Evolutionary conservation across 2,888 invertebrate species (phyloP), one percentile per base, ranked within the genome.

Genomic region (Lasioglossum figueresi): DNA sequence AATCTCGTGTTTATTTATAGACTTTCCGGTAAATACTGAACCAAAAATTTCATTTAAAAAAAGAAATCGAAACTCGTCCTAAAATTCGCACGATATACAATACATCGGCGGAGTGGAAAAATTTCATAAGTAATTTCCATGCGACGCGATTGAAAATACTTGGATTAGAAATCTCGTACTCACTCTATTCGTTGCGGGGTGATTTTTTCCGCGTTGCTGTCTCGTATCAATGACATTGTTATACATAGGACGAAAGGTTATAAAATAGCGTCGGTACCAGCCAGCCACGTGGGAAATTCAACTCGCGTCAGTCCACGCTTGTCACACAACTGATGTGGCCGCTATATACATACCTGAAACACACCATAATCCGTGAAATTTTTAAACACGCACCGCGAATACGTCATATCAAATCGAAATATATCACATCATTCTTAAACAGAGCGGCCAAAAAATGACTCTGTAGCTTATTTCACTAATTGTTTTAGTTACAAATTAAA

Each of bases 271-370:
- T 74, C 37, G 27, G 34, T 43, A 40, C 43, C 5, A 23, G 76
- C n/a, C 10, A 68, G 85, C 74, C 80, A 76, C 78, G 66, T 80
- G 76, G 85, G 63, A 84, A 85, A 85, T 85, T 74, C 85, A 34
- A 73, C 71, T 84, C 66, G 75, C 40, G 84, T 79, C 84, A 79
- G 79, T 79, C 72, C 66, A 68, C 72, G 85, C 52, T 71, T 84
- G 84, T 84, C 79, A 66, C 75, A 48, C 75, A 31, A 43, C 45
- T 76, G 75, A 84, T 56, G 31, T 4, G 45, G 3, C 52, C 31
- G 16, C 45, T 56, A 27, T 37, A 43, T 75, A 83, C 83, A 63
- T 84, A 84, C 84, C 84, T 56, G 84, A 34, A 76, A 76, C 85
- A 66, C n/a, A 72, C 56, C 63, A 66, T 79, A 76, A 76, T 76